Evolutionary conservation across 2,113 vertebrate genomes (phyloP).

Genomic region (Probosciger aterrimus): DNA sequence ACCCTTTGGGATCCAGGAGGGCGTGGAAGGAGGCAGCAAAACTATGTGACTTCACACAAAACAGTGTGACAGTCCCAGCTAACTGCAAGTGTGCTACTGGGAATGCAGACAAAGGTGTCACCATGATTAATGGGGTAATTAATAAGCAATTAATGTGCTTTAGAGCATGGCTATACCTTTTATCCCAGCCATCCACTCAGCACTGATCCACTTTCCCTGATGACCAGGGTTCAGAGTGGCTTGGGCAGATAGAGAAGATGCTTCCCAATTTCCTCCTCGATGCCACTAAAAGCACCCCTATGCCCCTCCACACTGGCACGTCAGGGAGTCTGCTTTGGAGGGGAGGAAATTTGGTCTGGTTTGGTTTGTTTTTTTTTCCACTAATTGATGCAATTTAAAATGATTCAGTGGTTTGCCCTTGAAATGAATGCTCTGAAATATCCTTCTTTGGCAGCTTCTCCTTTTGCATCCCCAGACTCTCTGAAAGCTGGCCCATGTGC

Average conservation of each 20-base stretch:
- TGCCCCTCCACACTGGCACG: neutral
- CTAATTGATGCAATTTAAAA: neutral
- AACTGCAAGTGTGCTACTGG: constrained; percentile 62
- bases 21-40: neutral
- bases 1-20: neutral
- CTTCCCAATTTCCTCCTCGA: neutral
- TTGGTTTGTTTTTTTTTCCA: neutral
- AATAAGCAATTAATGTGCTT: constrained; percentile 86
- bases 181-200: constrained; percentile 23
- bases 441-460: neutral
- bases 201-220: neutral
- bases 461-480: neutral
- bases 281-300: neutral
- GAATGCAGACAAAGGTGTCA: constrained; percentile 80
- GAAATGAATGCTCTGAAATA: neutral
- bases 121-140: constrained; percentile 89
- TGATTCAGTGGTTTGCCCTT: neutral
- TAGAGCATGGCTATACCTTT: constrained; percentile 67
- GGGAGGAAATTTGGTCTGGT: neutral
- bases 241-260: neutral
- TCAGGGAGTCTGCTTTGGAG: neutral
- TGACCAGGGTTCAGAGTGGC: neutral
- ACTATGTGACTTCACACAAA: neutral
- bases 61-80: neutral
- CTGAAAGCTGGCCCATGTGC: neutral